Evolutionary conservation across 1,140 invertebrate species (phyloP).

Genomic region (Magallana angulata): DNA sequence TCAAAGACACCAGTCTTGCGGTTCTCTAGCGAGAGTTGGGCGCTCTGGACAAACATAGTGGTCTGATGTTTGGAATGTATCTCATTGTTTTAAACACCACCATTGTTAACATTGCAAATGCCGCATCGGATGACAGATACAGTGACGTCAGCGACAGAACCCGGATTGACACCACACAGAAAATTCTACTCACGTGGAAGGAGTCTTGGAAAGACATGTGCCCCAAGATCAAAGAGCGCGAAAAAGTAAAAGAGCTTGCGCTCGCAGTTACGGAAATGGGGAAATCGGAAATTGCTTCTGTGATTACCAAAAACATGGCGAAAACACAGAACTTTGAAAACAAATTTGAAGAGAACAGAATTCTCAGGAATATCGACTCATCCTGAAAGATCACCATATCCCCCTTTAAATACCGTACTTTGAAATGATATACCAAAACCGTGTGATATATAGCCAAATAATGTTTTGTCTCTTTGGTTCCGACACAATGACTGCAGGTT

Average conservation of each 20-base stretch:
- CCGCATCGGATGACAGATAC: conserved; percentile 47
- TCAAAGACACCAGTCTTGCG: conserved; percentile 53
- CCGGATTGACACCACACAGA: conserved; percentile 43
- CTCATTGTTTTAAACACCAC: conserved; percentile 53
- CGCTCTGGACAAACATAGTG: conserved; percentile 33
- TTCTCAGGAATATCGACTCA: conserved; percentile 26
- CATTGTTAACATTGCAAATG: conserved; percentile 46
- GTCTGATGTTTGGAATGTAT: conserved; percentile 51
- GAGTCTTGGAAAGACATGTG: conserved; percentile 49
- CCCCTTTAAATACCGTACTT: background rate
- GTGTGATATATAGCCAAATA: background rate
- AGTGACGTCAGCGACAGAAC: conserved; percentile 42
- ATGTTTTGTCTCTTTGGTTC: background rate
- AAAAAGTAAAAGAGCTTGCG: conserved; percentile 55
- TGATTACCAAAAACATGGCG: conserved; percentile 47
- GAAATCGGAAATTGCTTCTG: conserved; percentile 46
- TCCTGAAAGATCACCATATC: background rate
- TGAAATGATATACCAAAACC: background rate
- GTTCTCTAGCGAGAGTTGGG: conserved; percentile 48
- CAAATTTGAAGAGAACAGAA: background rate
- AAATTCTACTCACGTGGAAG: conserved; percentile 51
- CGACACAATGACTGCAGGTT: too few relatives aligned
- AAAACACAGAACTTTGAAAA: conserved; percentile 44
- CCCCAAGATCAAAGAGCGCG: conserved; percentile 48
- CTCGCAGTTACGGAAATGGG: conserved; percentile 53